phyloP scores from a whole-genome alignment of 2,797 vertebrate genomes.

The Tangara arthus region DNA sequence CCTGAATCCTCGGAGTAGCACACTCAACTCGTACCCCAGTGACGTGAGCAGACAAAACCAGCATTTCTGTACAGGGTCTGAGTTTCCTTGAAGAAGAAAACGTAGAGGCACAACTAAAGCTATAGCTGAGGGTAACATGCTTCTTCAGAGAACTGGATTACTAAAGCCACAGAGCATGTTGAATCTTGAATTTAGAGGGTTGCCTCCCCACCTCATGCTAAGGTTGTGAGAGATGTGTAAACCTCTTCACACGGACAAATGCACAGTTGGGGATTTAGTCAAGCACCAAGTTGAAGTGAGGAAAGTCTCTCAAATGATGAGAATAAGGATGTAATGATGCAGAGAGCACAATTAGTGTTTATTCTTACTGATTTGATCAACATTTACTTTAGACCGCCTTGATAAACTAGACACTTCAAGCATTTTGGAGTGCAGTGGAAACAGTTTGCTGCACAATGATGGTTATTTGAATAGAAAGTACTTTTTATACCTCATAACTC shows the following conservation, averaged over 20 bases:
- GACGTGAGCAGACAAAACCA: not conserved
- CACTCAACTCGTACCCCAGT: not conserved
- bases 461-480: not conserved
- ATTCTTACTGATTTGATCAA: not conserved
- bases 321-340: not conserved
- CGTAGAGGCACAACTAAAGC: not conserved
- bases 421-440: not conserved
- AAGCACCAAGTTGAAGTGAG: not conserved
- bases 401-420: not conserved
- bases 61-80: rapidly evolving
- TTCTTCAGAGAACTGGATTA: not conserved
- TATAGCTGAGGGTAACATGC: not conserved
- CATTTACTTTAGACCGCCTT: not conserved
- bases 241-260: rapidly evolving
- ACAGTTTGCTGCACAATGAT: not conserved
- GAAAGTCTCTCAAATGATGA: not conserved
- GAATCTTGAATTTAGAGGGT: not conserved
- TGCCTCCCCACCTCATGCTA: not conserved
- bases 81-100: not conserved
- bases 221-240: rapidly evolving
- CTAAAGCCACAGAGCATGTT: not conserved
- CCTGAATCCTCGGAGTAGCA: not conserved
- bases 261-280: not conserved
- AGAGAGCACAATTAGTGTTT: not conserved
- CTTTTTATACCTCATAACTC: not conserved